phyloP scores from a whole-genome alignment of 2,888 invertebrate species.

The Tetramorium bicarinatum region DNA sequence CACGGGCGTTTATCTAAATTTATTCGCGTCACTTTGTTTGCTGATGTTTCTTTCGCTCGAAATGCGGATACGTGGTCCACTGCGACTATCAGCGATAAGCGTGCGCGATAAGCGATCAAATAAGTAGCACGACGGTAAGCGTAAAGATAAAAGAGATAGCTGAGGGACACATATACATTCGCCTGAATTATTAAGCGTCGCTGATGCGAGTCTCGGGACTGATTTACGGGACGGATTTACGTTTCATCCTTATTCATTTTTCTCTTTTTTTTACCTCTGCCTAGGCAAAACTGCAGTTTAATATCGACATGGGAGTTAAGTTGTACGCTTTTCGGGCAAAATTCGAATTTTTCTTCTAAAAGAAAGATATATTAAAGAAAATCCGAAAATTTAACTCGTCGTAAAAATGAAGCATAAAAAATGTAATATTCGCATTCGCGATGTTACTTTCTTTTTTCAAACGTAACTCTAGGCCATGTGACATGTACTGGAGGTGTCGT shows the following conservation, averaged over 20 bases:
- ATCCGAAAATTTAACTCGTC: not conserved
- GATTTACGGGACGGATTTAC: not conserved
- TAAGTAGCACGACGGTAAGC: not conserved
- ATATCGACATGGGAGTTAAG: not conserved
- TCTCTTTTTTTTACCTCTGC: not conserved
- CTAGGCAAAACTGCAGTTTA: not conserved
- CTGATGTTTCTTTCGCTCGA: not conserved
- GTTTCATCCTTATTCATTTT: not conserved
- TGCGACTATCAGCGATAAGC: conserved; percentile 1
- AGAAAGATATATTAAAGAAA: too few species aligned
- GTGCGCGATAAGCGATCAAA: conserved; percentile 2
- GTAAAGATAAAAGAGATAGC: conserved; percentile 14
- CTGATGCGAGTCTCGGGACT: not conserved
- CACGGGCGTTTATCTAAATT: conserved; percentile 22
- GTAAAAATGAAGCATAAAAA: not conserved
- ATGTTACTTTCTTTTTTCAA: not conserved
- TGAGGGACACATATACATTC: not conserved
- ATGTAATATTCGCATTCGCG: not conserved
- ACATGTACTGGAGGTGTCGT: not conserved
- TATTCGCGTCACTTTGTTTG: conserved; percentile 2
- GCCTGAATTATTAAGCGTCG: conserved; percentile 13
- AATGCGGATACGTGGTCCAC: not conserved
- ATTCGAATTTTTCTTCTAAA: not conserved
- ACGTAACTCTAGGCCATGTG: not conserved
- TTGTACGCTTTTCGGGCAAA: not conserved